Base-by-base conservation (phyloP, 2,113 vertebrate species). In the Bucco capensis region DNA sequence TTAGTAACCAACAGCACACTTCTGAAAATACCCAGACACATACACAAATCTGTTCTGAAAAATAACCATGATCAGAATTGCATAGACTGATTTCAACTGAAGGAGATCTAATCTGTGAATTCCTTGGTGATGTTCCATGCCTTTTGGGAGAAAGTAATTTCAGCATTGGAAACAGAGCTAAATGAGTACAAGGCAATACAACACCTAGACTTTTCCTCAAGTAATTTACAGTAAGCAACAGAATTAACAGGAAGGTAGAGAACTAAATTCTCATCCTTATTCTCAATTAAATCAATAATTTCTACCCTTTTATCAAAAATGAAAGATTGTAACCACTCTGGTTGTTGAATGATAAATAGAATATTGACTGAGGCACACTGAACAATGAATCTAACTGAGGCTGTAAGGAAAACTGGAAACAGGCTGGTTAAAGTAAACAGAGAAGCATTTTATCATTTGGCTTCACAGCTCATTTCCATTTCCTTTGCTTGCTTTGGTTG, bases 261-360 rank as follows among this genome's bases (percentile, higher is more conserved):
- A 78, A 37, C 37, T 28, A 50, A 54, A 17, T 70, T 78, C 51
- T 82, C 50, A 38, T 18, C 12, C 58, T 35, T 58, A 42, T 21
- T 51, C 35, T 66, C 57, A 90, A 56, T 94, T 90, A 88, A 83
- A 88, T 76, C 71, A 73, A 73, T 90, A 38, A 80, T 90, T 73
- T 58, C 91, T 47, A 15, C 40, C 51, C 24, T 65, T 90, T 90
- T 35, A 60, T 79, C 49, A 40, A 40, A 64, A 62, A 62, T 71
- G 57, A 87, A 47, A 61, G 65, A 60, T 56, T 0, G 4, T 30
- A 76, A 51, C 30, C 76, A 30, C 21, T 76, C 30, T n/a, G 40
- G 38, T 19, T 75, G 37, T 61, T 79, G 75, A 85, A 60, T 46
- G 71, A 72, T 40, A 76, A 86, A 67, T 10, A 27, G n/a, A 83